Conservation (phyloP, 2,113 vertebrate species). For the Bos indicus region DNA sequence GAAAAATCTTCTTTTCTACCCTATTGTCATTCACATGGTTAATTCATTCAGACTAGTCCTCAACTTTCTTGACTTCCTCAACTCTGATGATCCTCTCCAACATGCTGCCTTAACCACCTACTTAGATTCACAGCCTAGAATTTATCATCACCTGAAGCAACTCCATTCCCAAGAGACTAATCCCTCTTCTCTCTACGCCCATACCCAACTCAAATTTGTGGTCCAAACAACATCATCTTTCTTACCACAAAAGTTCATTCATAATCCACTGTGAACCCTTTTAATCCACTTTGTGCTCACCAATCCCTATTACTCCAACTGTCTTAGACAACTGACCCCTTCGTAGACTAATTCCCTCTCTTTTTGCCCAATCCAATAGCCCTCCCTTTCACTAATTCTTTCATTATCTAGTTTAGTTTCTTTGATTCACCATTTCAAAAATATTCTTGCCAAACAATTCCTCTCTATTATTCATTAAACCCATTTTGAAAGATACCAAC, state of each 20-base stretch:
- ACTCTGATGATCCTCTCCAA: background rate
- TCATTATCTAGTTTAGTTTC: background rate
- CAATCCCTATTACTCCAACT: background rate
- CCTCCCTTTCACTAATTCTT: background rate
- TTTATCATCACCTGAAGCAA: background rate
- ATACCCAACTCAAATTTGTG: background rate
- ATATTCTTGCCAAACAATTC: background rate
- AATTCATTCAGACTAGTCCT: background rate
- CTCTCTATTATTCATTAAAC: background rate
- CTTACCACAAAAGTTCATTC: background rate
- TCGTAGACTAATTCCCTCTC: background rate
- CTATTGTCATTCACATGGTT: background rate
- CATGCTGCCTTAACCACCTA: background rate
- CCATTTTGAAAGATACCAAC: background rate
- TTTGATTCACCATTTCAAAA: background rate
- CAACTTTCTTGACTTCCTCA: background rate
- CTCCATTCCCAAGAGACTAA: background rate
- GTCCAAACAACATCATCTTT: background rate
- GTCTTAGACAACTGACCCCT: background rate
- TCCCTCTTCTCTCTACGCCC: background rate
- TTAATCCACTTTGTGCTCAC: background rate
- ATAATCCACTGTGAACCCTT: background rate
- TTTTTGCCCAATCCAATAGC: background rate
- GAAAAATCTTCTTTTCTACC: background rate
- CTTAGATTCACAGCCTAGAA: background rate